Evolutionary conservation across 1,140 invertebrate genomes (phyloP), one percentile per base, ranked within the genome.

Genomic region (Temnothorax curvispinosus): DNA sequence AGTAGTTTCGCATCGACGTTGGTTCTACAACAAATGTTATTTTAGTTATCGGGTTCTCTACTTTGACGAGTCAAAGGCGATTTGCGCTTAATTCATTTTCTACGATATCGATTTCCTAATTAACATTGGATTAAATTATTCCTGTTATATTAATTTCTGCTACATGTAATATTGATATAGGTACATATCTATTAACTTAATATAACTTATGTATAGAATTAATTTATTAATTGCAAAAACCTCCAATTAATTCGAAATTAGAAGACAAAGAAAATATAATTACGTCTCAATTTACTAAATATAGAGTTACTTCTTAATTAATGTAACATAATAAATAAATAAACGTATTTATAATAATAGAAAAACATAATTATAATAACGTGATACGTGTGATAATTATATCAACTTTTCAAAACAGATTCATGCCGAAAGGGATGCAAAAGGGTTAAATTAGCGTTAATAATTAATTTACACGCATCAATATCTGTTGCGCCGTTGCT

Each of bases 401-500:
- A 65, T 9, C n/a, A 2, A 69, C 1, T 41, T 32, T 52, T 52
- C 11, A 21, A 67, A 80, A 67, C 7, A 38, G 6, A 38, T 47
- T 80, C 7, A 27, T 41, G 6, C 54, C 2, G 8, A 71, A 69
- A 71, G 11, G 3, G 6, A 6, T 54, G 44, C 7, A 72, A 56
- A 71, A 6, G 38, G 8, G 7, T 71, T 44, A 56, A 81, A 69
- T 81, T 56, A 54, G 50, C 21, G 38, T 54, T 81, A 69, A 81
- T 50, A 77, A 64, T 77, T 72, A 71, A 72, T 69, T 81, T 15
- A 71, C n/a, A n/a, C 65, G 9, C 13, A 56, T 52, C 65, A 41
- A 71, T 81, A 44, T 72, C 7, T 44, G 38, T 80, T 62, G 35
- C 21, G 9, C 3, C 38, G 44, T 72, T 54, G 8, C 35, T n/a